Percentiles rank a stretch among this genome's conserved stretches.
Conservation (phyloP, 37 sponge, comb jelly and placozoan species). For the Axinella damicornis region DNA sequence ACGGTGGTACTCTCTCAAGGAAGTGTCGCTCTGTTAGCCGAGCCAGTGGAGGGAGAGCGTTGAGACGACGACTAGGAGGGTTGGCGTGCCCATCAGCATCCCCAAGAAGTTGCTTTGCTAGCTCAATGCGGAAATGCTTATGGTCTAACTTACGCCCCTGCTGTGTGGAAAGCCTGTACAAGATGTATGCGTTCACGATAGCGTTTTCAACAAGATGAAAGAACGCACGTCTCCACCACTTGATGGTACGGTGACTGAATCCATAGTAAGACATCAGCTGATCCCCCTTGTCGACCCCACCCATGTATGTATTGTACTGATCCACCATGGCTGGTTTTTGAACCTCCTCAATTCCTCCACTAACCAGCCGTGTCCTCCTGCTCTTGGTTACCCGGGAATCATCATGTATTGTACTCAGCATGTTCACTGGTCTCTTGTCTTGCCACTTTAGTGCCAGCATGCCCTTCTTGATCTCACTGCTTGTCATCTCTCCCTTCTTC, state of each 20-base stretch:
- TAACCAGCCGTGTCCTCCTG: background rate
- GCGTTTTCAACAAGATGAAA: slow-evolving; percentile 20
- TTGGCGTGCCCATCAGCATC: background rate
- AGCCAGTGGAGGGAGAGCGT: no score
- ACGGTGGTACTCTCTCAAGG: no score
- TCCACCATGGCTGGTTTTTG: slow-evolving; percentile 18
- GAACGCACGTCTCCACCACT: slow-evolving; percentile 34
- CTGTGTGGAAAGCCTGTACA: background rate
- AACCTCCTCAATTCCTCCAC: slow-evolving; percentile 3
- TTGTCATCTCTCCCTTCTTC: slow-evolving; percentile 14
- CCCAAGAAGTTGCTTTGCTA: slow-evolving; percentile 11
- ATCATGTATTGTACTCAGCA: slow-evolving; percentile 36
- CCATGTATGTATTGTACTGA: slow-evolving; percentile 29
- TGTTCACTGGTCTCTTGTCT: slow-evolving; percentile 16
- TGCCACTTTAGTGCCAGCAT: slow-evolving; percentile 41
- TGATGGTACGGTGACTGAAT: slow-evolving; percentile 4
- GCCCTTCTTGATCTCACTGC: background rate
- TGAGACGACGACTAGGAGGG: background rate
- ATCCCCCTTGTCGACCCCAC: slow-evolving; percentile 39
- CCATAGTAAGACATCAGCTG: slow-evolving; percentile 47
- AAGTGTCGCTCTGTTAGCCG: no score
- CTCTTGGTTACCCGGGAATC: background rate
- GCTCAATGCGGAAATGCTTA: slow-evolving; percentile 21
- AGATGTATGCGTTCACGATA: slow-evolving; percentile 36
- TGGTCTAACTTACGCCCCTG: background rate